Conservation (phyloP, 2,113 vertebrate species). For the Guaruba guarouba region DNA sequence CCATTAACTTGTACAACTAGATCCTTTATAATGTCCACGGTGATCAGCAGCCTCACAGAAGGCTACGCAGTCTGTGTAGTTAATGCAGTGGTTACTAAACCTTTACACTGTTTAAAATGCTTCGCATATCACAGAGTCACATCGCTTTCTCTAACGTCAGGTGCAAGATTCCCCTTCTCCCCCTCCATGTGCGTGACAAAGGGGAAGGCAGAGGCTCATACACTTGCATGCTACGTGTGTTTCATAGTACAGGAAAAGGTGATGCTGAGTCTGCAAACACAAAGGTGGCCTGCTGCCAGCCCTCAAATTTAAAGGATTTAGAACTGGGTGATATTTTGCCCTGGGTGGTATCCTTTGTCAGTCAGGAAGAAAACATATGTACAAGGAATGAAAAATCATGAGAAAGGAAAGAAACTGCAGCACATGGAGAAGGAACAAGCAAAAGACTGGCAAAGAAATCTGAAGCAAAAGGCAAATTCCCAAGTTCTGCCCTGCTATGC, state of each 20-base stretch:
- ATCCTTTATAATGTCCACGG: neutral
- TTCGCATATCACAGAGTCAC: neutral
- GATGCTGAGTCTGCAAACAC: conserved; percentile 42
- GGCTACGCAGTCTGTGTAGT: neutral
- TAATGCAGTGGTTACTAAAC: neutral
- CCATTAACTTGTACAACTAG: neutral
- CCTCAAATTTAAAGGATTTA: neutral
- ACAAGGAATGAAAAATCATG: neutral
- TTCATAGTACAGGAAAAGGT: neutral
- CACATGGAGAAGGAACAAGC: neutral
- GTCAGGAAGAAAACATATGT: neutral
- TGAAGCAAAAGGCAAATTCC: neutral
- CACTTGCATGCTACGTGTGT: neutral
- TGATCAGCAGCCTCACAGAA: neutral
- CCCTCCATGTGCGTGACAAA: neutral
- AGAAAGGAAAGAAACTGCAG: neutral
- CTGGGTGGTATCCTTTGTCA: neutral
- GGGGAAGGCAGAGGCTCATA: neutral
- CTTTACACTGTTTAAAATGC: neutral
- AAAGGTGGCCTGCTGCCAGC: conserved; percentile 20
- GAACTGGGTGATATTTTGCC: neutral
- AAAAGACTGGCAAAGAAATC: neutral
- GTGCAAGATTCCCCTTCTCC: neutral
- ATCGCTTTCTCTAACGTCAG: neutral
- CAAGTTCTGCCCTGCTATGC: neutral